Percentiles rank a stretch among this genome's conserved stretches.
Evolutionary conservation across 1,140 invertebrate genomes (phyloP).

Genomic region (Microplitis demolitor): DNA sequence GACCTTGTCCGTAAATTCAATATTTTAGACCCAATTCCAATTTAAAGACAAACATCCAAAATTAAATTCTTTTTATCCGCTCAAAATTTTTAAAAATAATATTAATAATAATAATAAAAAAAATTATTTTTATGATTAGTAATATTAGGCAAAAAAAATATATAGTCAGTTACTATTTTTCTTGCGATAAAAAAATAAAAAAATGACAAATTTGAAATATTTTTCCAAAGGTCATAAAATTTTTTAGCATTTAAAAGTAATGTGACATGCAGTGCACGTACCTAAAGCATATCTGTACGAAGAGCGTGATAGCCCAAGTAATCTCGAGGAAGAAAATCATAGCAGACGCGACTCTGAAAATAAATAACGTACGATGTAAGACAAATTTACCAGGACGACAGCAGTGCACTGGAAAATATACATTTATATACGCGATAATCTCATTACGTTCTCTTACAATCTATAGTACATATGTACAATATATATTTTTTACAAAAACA

Average conservation of each 20-base stretch:
- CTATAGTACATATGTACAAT: neutral
- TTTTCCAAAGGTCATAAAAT: neutral
- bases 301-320: slow-evolving; percentile 60
- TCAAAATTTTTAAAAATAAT: no score
- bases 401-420: neutral
- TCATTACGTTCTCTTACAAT: neutral
- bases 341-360: slow-evolving; percentile 51
- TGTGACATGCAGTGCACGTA: slow-evolving; percentile 38
- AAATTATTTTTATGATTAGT: no score
- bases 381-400: neutral
- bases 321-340: slow-evolving; percentile 60
- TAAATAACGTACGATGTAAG: slow-evolving; percentile 21
- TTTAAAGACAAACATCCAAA: no score
- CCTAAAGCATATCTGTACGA: slow-evolving; percentile 58
- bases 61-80: no score
- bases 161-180: no score
- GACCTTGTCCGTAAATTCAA: no score
- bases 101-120: no score
- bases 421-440: neutral
- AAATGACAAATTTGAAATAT: neutral
- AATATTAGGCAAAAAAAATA: no score
- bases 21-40: no score
- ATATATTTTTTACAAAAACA: neutral
- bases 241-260: neutral
- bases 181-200: neutral